Evolutionary conservation across 2,113 vertebrate species (phyloP), one percentile per base, ranked within the genome.

Genomic region (Eudorcas thomsonii): DNA sequence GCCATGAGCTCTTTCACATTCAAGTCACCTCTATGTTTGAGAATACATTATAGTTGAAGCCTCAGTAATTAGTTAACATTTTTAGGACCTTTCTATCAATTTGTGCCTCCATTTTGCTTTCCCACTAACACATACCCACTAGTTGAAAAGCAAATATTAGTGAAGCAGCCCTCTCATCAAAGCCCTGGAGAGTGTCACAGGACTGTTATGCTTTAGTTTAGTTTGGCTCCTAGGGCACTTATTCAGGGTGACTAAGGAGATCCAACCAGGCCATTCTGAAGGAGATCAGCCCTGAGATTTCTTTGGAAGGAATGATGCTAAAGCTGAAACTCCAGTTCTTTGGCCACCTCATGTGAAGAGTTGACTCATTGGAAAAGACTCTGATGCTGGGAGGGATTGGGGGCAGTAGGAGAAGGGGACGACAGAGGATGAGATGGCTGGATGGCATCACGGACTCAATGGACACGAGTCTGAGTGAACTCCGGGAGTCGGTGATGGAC

Each of bases 31-130:
- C 62, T 43, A 2, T 52, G 15, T 95, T 39, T 93, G 52, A 90
- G 43, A 96, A 57, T 55, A 78, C 7, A 93, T 93, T 89, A 92
- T 4, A 91, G 86, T 48, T 54, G 30, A 91, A 87, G 15, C 28
- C 5, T 67, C 87, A 86, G 55, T 71, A 91, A 59, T 54, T 36
- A 91, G 7, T 62, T 55, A 90, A 87, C 28, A 95, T 52, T 67
- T 95, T 71, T 45, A 81, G 60, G 33, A 77, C 6, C 14, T 57
- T 92, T 89, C 52, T 77, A 87, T 71, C 26, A 88, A 74, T 3
- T 26, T 93, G 80, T 94, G 33, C 25, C 71, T 90, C 85, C 43
- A 92, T 59, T 90, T 95, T 88, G 57, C 26, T 93, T 96, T 93
- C 59, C 33, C 80, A 80, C 50, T 95, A 91, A 92, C 9, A 23